Percentiles rank a stretch among this genome's conserved stretches.
These are phyloP conservation scores for Aphidoletes aphidimyza DNA, from an alignment of 2,888 invertebrate species.

Conservation along the genomic window DNA sequence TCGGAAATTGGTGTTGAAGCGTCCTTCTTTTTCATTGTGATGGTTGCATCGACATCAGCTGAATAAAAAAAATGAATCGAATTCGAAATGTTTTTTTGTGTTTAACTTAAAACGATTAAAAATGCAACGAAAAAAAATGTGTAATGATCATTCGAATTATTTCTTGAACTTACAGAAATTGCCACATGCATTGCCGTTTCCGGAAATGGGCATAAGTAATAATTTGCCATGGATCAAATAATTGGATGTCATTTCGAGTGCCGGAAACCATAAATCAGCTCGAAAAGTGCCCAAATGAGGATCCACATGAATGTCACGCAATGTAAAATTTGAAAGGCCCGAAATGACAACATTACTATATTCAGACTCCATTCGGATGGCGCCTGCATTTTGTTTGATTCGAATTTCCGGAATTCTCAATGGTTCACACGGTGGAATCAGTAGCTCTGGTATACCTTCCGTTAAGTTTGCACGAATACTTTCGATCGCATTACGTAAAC, in stretches of 20 bases:
- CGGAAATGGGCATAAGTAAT: slow-evolving; percentile 78
- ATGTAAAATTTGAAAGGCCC: slow-evolving; percentile 73
- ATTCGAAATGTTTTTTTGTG: too few relatives aligned
- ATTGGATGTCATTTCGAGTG: slow-evolving; percentile 72
- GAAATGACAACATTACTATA: slow-evolving; percentile 73
- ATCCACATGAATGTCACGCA: slow-evolving; percentile 71
- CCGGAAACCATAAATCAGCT: slow-evolving; percentile 73
- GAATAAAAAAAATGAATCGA: slow-evolving; percentile 57
- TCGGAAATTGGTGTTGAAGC: slow-evolving; percentile 67
- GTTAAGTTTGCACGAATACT: slow-evolving; percentile 69
- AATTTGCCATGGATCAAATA: slow-evolving; percentile 77
- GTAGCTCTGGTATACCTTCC: slow-evolving; percentile 75
- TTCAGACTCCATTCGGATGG: slow-evolving; percentile 75
- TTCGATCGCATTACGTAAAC: slow-evolving; percentile 72
- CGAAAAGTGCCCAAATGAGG: slow-evolving; percentile 70
- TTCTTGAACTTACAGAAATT: slow-evolving; percentile 80
- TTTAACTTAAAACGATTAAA: too few relatives aligned
- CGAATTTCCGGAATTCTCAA: slow-evolving; percentile 75
- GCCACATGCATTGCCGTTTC: slow-evolving; percentile 74
- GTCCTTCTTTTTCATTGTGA: slow-evolving; percentile 71
- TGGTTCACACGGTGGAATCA: slow-evolving; percentile 78
- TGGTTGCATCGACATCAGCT: slow-evolving; percentile 76
- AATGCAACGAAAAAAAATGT: too few relatives aligned
- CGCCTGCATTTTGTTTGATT: slow-evolving; percentile 75
- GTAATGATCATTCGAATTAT: too few relatives aligned